Evolutionary conservation across 2,113 vertebrate genomes (phyloP), one percentile per base, ranked within the genome.

Genomic region (Neodontobutis hainanensis): DNA sequence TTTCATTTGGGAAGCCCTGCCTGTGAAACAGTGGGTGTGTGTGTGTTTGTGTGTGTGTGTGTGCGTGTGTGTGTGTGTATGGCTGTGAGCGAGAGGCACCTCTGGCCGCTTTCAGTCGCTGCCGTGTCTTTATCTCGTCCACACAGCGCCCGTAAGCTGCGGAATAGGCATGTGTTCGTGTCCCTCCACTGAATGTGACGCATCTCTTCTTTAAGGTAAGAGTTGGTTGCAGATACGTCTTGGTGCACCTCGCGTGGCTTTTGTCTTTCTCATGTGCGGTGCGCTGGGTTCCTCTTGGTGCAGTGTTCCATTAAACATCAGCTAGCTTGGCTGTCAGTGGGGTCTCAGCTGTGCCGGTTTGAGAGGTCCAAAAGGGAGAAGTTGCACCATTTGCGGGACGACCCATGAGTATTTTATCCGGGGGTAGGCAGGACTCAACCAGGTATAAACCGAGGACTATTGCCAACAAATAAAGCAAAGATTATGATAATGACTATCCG

Each of bases 131-230:
- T 78, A 82, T 58, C 78, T 58, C 56, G 40, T 58, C 59, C 65
- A 75, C 72, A 78, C 68, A 72, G 65, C 63, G 75, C 70, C 27
- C 70, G 38, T 53, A 74, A 87, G 78, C 84, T 74, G 87, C 86
- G 90, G 90, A 92, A 92, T 92, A 92, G 75, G 81, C 79, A 79
- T 70, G 83, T 44, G 73, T 74, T n/a, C 61, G 40, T 47, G 16
- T 44, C 27, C 35, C 72, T 67, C 55, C 67, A 55, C 11, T 65
- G 68, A 70, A 61, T 42, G 71, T 47, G 5, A 53, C 59, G 56
- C 61, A 58, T 10, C 67, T 46, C 65, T n/a, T 61, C 69, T 55
- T 58, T 14, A 70, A 90, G 90, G 91, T 91, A 88, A 88, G 88
- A 7, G 32, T 9, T 9, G 48, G 27, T 40, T 35, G 43, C 27